Evolutionary conservation across 1,140 invertebrate genomes (phyloP), one percentile per base, ranked within the genome.

Genomic region (Macrocentrus cingulum): DNA sequence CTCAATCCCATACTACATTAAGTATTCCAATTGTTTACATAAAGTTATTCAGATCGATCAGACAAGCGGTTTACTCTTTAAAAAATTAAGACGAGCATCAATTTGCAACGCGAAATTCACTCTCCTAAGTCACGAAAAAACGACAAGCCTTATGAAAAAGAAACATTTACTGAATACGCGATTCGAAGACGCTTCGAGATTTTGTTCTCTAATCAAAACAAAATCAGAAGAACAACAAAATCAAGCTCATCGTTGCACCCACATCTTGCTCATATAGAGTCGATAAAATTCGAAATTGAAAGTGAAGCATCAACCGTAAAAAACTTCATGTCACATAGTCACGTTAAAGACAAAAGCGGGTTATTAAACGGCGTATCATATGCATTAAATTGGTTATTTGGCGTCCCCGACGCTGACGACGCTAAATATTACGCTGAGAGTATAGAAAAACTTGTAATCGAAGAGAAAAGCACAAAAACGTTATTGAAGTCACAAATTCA

Each of bases 371-470:
- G 68, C 15, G 52, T 68, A 20, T 66, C 67, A 13, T 56, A 64
- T 16, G 45, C 63, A n/a, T 54, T 71, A 8, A 74, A 73, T 60
- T 76, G 65, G 66, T 48, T 72, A 6, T 73, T 76, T 22, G 69
- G 72, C n/a, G 63, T 62, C 2, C 66, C 69, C 1, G 66, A 67
- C 46, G 57, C 64, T 2, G 60, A 60, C 18, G 66, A 71, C 53
- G 69, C 65, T 45, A 19, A 67, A 55, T 70, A 58, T 60, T 70
- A 67, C 61, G 45, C 49, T n/a, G 62, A 66, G 41, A 57, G 41
- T 11, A 69, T 67, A 20, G 55, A 62, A 56, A 61, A 37, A 23
- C 44, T 66, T 22, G 37, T 60, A 42, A 55, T 29, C 41, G 53
- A 56, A 41, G 54, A 66, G 49, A 65, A 49, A 48, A 56, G 58